These are phyloP conservation scores for Gambusia holbrooki DNA, from an alignment of 2,113 vertebrate species.

Conservation along the genomic window DNA sequence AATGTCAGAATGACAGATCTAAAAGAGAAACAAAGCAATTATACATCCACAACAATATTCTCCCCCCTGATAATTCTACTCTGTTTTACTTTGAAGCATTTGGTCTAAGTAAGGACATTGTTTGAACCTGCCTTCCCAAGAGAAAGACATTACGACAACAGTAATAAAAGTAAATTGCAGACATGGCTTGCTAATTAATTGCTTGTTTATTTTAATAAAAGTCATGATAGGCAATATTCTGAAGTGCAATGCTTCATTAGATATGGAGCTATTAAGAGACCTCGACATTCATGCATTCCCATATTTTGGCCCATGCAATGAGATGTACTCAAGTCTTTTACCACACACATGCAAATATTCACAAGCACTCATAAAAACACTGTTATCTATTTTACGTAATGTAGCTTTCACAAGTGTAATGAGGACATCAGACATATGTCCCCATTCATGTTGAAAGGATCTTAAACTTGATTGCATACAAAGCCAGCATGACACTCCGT, in stretches of 20 bases:
- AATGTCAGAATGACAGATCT: constrained; percentile 31
- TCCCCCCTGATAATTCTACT: constrained; percentile 39
- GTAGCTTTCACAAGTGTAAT: constrained; percentile 13
- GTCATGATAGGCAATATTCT: constrained; percentile 61
- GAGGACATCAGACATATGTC: constrained; percentile 17
- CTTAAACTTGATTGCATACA: constrained; percentile 20
- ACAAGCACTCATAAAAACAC: constrained; percentile 13
- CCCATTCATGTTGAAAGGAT: constrained; percentile 19
- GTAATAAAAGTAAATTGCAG: constrained; percentile 64
- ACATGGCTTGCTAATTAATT: constrained; percentile 73
- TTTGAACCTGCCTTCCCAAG: constrained; percentile 53
- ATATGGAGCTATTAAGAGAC: constrained; percentile 49
- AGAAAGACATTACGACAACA: constrained; percentile 42
- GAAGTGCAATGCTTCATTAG: constrained; percentile 50
- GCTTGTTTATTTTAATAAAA: constrained; percentile 75
- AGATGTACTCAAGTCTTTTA: constrained; percentile 9
- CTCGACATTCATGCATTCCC: constrained; percentile 10
- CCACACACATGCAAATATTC: background rate
- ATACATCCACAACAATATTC: constrained; percentile 47
- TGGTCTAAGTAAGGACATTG: constrained; percentile 50
- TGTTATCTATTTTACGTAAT: constrained; percentile 19
- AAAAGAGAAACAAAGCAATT: constrained; percentile 63
- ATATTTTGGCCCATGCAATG: constrained; percentile 5
- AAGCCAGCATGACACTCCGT: background rate
- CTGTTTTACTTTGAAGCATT: constrained; percentile 42